Base-by-base conservation (phyloP, 2,797 vertebrate genomes). In the Trichosurus vulpecula region DNA sequence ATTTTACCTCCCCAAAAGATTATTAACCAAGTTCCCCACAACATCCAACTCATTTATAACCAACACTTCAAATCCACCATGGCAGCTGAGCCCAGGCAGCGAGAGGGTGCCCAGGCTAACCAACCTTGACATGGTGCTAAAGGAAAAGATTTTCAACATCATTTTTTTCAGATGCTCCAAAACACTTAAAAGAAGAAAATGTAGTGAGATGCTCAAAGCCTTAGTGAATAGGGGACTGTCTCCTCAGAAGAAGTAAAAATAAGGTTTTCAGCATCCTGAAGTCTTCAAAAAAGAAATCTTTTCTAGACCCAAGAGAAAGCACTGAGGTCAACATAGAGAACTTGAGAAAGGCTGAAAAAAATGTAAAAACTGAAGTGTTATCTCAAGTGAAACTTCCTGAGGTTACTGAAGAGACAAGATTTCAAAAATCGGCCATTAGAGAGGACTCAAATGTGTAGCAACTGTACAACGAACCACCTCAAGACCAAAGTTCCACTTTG, bases 401-500 rank as follows among this genome's bases (percentile, higher is more conserved):
- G 29, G 58, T n/a, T 0, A 0, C 47, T 61, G 87, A 92, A 94
- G 95, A 90, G 3, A 0, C 19, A 11, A 19, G 5, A 16, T 0
- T 29, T 35, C 91, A 55, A 54, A 41, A 74, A 57, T 12, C 53
- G 10, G 12, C 12, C 1, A 0, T 25, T 16, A 35, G 27, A 35
- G 27, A 51, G 41, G 90, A 81, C 56, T 11, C 1, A 0, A 52
- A 29, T 2, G 0, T 53, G 66, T 51, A 51, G 54, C 81, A 58
- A 56, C 2, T 22, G 16, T 0, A 29, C 35, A 91, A 35, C 1
- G 19, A 87, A n/a, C 29, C 25, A n/a, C 56, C 92, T 54, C 0
- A 0, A 8, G 47, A 10, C 35, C 53, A 13, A 27, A 54, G 74
- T 27, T 9, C 14, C 13, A 2, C 51, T n/a, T 16, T 0, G 1